Conservation (phyloP, 2,113 vertebrate genomes). For the Chrysochloris asiatica region DNA sequence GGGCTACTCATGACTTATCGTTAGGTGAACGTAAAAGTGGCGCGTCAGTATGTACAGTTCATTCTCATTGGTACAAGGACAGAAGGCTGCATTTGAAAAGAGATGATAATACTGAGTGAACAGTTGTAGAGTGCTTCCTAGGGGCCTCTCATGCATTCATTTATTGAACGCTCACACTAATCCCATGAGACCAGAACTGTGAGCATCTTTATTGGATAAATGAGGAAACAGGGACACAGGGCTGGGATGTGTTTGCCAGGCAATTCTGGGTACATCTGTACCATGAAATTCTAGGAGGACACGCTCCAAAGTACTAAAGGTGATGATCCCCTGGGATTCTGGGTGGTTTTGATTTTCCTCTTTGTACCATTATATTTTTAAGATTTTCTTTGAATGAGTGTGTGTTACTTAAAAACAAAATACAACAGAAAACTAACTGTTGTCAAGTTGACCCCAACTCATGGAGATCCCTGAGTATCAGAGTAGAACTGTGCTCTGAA, state of each 20-base stretch:
- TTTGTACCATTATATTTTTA: neutral
- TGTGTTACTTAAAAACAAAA: neutral
- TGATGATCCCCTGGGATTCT: neutral
- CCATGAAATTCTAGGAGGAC: rapidly evolving
- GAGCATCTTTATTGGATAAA: neutral
- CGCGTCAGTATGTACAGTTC: rapidly evolving
- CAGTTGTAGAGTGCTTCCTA: no score
- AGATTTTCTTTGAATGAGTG: neutral
- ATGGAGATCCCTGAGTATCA: neutral
- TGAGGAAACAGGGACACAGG: neutral
- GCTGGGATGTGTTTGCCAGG: neutral
- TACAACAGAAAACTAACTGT: no score
- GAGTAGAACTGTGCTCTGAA: neutral
- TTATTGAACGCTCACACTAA: rapidly evolving
- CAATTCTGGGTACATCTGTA: rapidly evolving
- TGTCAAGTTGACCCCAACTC: neutral
- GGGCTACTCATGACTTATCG: neutral
- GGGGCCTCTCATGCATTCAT: rapidly evolving
- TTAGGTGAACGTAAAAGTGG: neutral
- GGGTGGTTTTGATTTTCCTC: neutral
- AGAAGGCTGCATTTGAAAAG: neutral
- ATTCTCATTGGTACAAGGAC: neutral
- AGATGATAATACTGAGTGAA: neutral
- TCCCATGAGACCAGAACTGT: rapidly evolving
- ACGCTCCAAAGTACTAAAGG: neutral